phyloP scores from a whole-genome alignment of 64 coral and sea anemone species.

The Stichodactyla mertensii region DNA sequence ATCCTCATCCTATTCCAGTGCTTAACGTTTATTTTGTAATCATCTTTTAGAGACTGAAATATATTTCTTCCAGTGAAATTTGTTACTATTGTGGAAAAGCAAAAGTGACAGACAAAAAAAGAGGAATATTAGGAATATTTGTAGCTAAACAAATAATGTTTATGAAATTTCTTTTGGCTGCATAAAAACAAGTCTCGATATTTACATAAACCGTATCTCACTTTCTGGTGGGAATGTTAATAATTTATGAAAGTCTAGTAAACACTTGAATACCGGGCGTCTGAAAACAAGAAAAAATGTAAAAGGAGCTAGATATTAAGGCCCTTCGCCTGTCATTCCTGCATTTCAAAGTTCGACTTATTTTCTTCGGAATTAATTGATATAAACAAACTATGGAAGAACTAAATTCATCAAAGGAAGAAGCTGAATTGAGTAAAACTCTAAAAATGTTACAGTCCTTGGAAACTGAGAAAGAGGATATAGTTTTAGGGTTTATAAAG shows the following conservation, averaged over 20 bases:
- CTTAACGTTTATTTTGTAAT: no score
- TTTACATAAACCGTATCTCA: conserved; percentile 18
- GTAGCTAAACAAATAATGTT: not conserved
- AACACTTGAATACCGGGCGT: not conserved
- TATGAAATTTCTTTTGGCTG: not conserved
- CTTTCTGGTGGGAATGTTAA: conserved; percentile 21
- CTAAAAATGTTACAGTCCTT: conserved; percentile 6
- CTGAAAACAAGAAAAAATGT: not conserved
- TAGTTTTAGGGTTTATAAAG: conserved; percentile 74
- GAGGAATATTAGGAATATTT: no score
- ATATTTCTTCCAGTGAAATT: no score
- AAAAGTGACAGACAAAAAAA: no score
- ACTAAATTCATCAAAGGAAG: not conserved
- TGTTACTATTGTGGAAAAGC: no score
- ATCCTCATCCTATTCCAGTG: not conserved
- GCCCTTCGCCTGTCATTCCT: not conserved
- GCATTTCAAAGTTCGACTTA: not conserved
- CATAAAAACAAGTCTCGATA: conserved; percentile 9
- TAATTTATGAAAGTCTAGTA: conserved; percentile 13
- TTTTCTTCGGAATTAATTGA: not conserved
- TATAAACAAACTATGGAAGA: not conserved
- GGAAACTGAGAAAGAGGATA: conserved; percentile 53
- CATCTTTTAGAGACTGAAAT: no score
- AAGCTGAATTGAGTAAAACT: conserved; percentile 7
- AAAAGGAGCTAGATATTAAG: not conserved